A percentile compares a stretch with the other conserved stretches of the same genome.
phyloP scores from a whole-genome alignment of 1,140 invertebrate species.

The Akabosia matsudoensis region DNA sequence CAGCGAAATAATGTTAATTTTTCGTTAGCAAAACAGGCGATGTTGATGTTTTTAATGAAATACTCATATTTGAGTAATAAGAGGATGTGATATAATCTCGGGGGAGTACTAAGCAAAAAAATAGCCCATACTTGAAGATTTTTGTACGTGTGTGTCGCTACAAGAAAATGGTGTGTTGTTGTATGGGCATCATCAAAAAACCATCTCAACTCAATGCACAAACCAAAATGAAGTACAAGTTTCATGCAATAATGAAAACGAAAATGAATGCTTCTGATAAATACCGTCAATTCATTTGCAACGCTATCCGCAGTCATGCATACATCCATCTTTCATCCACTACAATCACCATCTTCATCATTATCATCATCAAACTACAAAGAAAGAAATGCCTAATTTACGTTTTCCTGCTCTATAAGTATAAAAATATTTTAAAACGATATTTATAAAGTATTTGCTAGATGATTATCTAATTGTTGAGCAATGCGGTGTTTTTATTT shows the following conservation, averaged over 20 bases:
- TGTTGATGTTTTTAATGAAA: conserved; percentile 22
- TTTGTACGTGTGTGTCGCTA: neutral
- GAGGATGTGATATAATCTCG: neutral
- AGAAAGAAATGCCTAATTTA: conserved; percentile 14
- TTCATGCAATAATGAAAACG: too few relatives aligned
- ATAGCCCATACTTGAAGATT: too few relatives aligned
- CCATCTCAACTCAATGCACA: too few relatives aligned
- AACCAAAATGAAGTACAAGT: too few relatives aligned
- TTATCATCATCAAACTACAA: neutral
- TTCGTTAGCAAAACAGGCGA: neutral
- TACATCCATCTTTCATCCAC: neutral
- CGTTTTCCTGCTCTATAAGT: conserved; percentile 3
- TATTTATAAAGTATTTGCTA: conserved; percentile 7
- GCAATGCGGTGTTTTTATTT: neutral
- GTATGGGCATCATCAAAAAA: too few relatives aligned
- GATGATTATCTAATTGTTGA: conserved; percentile 12
- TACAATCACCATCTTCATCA: conserved; percentile 4
- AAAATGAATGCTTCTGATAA: neutral
- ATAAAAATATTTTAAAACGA: neutral
- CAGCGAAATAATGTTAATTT: neutral
- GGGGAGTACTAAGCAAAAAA: neutral
- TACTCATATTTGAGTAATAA: conserved; percentile 24
- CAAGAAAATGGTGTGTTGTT: neutral
- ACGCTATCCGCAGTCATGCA: neutral
- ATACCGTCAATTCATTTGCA: neutral